phyloP scores from a whole-genome alignment of 2,888 invertebrate species.

The Tipula helvola region DNA sequence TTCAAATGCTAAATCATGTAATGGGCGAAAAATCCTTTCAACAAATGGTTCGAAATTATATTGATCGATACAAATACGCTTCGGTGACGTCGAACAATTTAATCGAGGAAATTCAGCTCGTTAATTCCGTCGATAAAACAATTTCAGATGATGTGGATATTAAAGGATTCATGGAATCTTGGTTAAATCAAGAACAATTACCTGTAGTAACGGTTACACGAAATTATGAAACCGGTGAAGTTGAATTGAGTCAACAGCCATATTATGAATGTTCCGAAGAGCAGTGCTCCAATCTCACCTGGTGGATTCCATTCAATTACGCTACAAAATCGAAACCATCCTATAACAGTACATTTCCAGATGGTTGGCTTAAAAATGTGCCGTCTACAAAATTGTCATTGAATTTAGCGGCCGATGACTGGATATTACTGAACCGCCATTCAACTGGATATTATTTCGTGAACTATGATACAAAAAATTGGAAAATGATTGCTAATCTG shows the following conservation, averaged over 20 bases:
- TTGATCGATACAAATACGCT: background rate
- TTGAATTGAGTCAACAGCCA: background rate
- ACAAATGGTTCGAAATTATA: background rate
- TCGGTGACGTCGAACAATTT: background rate
- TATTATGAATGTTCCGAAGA: background rate
- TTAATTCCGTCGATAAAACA: background rate
- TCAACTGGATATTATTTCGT: background rate
- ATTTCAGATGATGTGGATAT: background rate
- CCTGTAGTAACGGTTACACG: background rate
- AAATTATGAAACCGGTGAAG: slow-evolving; percentile 6
- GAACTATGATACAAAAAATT: background rate
- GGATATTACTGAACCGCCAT: background rate
- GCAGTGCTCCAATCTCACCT: background rate
- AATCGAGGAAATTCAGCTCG: background rate
- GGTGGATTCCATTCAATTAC: background rate
- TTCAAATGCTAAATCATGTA: background rate
- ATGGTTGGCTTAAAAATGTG: background rate
- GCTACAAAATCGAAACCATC: background rate
- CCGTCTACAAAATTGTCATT: background rate
- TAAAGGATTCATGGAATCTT: background rate
- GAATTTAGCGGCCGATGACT: background rate
- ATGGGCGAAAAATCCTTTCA: background rate
- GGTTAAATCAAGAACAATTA: background rate
- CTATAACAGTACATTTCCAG: background rate
- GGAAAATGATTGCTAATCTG: background rate